Base-by-base conservation (phyloP, 2,888 invertebrate species). In the Pammene fasciana region DNA sequence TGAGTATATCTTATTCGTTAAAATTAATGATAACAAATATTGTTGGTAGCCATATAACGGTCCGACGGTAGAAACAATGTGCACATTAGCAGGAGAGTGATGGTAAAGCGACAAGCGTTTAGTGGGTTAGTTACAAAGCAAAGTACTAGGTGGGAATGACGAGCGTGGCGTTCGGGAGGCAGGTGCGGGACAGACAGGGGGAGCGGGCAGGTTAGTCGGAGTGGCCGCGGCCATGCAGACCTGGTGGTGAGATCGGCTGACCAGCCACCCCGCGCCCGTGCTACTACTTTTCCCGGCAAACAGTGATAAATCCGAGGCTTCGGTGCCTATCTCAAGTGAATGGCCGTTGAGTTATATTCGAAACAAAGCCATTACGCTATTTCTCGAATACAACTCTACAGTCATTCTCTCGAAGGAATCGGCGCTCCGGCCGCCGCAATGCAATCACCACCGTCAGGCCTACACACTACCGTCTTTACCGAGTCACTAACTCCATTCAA, bases 401-500 rank as follows among this genome's bases (percentile, higher is more conserved):
- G 55, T 52, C 55, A 50, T 45, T 50, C 46, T 26, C 50, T 46
- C 43, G 72, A 67, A 60, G 65, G 65, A 67, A 62, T 52, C 70
- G 65, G 57, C 70, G 74, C 67, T 68, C 83, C 85, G 84, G 84
- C 83, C 87, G 84, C 85, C 82, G 82, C 79, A 76, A 76, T 80
- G 78, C 82, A 81, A 83, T 86, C 88, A 83, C 86, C 89, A 87
- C 90, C 87, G 86, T 89, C 90, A 87, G 91, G 90, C 90, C 90
- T 89, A 89, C 89, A 90, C 91, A 88, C 90, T 88, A 89, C 88
- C 87, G 86, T 86, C 86, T 87, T 86, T 88, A 90, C 89, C 88
- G 89, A 91, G 90, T 88, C 90, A 88, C 89, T 89, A 85, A 89
- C 88, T 90, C 90, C 91, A 86, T 85, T 86, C 86, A 83, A 87